Evolutionary conservation across 2,888 invertebrate species (phyloP).

Genomic region (Caenorhabditis wallacei): DNA sequence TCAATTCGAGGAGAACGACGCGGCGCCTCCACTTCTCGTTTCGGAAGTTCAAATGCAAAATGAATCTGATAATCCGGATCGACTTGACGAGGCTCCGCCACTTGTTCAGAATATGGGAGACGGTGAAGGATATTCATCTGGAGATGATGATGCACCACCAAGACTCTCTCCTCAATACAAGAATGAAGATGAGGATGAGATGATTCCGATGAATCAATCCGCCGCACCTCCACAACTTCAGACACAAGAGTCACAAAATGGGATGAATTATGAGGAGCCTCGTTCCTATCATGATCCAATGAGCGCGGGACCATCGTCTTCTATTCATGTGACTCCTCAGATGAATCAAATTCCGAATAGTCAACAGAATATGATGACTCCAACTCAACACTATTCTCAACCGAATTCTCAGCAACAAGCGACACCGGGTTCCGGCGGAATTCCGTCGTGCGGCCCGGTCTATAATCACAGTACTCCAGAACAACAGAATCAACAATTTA

Average conservation of each 20-base stretch:
- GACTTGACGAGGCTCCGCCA: not conserved
- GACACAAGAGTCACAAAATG: constrained; percentile 17
- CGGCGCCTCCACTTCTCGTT: constrained; percentile 53
- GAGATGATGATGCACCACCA: constrained; percentile 70
- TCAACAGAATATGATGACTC: constrained; percentile 34
- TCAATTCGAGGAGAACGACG: constrained; percentile 36
- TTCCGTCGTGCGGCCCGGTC: constrained; percentile 63
- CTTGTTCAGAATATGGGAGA: constrained; percentile 6
- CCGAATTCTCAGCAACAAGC: constrained; percentile 65
- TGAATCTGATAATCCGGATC: constrained; percentile 2
- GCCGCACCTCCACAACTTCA: not conserved
- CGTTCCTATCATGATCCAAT: constrained; percentile 31
- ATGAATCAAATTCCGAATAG: constrained; percentile 18
- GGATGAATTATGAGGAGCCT: not conserved
- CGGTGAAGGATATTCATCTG: constrained; percentile 31
- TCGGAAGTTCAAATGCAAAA: constrained; percentile 28
- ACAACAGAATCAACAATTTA: constrained; percentile 65
- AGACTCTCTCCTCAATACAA: constrained; percentile 64
- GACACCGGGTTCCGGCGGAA: constrained; percentile 69
- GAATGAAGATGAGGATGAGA: constrained; percentile 38
- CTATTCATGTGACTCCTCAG: constrained; percentile 38
- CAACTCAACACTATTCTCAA: constrained; percentile 46
- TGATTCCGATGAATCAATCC: not conserved
- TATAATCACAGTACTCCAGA: constrained; percentile 67
- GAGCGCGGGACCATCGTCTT: constrained; percentile 17